Evolutionary conservation across 2,888 invertebrate species (phyloP), one percentile per base, ranked within the genome.

Genomic region (Branchellion lobata): DNA sequence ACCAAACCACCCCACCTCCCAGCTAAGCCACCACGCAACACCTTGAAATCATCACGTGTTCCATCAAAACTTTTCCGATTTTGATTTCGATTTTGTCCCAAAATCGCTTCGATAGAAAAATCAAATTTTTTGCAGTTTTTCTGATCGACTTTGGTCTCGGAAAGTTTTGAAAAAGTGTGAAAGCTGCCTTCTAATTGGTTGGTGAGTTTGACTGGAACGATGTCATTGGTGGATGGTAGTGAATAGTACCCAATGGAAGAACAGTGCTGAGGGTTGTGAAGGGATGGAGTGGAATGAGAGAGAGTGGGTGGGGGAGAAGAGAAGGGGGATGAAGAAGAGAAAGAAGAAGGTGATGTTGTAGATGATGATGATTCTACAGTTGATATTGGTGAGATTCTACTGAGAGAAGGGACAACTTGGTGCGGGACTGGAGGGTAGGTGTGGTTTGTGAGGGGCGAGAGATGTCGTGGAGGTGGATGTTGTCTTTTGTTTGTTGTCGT

Each of bases 91-190:
- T 14, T 40, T 14, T 14, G 5, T 24, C 61, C 61, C 61, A 57
- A n/a, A 57, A 57, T 57, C n/a, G 61, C 61, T n/a, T 57, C 61
- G 21, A 57, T 57, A 57, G 61, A 57, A n/a, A 57, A 57, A n/a
- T 57, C 61, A 57, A 57, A 3, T 3, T n/a, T 57, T n/a, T 18
- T 24, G n/a, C 18, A 14, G 8, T 47, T 47, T 8, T 18, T 18
- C 47, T 47, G 47, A 47, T n/a, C n/a, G n/a, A n/a, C n/a, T 40
- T 40, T 40, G 40, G 5, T 40, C 14, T 40, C n/a, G n/a, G n/a
- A n/a, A n/a, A n/a, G n/a, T n/a, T n/a, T n/a, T n/a, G n/a, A n/a
- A n/a, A n/a, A 14, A 40, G 40, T 8, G 40, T 5, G 40, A 40
- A 40, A 40, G 40, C 14, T 40, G 21, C 3, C 3, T 18, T 57